Evolutionary conservation across 2,113 vertebrate species (phyloP).

Genomic region (Nothocercus julius): DNA sequence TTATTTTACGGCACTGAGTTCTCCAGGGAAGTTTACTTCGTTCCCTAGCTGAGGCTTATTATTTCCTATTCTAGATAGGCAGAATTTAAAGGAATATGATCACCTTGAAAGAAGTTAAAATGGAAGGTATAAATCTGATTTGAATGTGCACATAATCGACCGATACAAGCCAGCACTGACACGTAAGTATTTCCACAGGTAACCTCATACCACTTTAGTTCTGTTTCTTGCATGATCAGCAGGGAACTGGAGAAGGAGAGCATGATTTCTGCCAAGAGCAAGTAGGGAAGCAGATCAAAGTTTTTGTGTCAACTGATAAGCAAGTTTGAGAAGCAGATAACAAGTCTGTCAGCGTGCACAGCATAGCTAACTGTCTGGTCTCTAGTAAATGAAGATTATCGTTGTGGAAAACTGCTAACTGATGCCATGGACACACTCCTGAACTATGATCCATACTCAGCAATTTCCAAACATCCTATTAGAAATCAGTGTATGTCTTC

Average conservation of each 20-base stretch:
- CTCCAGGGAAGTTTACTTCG: background rate
- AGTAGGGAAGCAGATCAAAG: constrained; percentile 51
- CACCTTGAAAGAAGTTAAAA: background rate
- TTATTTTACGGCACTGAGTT: background rate
- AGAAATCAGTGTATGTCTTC: background rate
- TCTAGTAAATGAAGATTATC: background rate
- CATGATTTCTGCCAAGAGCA: constrained; percentile 57
- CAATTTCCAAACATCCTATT: constrained; percentile 33
- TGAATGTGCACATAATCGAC: background rate
- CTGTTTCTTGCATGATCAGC: constrained; percentile 45
- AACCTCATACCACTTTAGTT: constrained; percentile 48
- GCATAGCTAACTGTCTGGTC: background rate
- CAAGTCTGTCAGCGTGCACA: background rate
- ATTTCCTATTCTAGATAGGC: background rate
- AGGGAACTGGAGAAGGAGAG: constrained; percentile 48
- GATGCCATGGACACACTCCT: background rate
- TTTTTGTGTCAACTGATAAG: constrained; percentile 21
- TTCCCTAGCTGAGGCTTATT: background rate
- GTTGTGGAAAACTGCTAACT: background rate
- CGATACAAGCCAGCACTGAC: background rate
- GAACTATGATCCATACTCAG: constrained; percentile 8
- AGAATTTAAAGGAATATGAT: background rate
- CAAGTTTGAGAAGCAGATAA: constrained; percentile 27
- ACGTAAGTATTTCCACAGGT: constrained; percentile 8
- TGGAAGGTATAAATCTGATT: background rate